Base-by-base conservation (phyloP, 2,888 invertebrate genomes). In the Erebia palarica region DNA sequence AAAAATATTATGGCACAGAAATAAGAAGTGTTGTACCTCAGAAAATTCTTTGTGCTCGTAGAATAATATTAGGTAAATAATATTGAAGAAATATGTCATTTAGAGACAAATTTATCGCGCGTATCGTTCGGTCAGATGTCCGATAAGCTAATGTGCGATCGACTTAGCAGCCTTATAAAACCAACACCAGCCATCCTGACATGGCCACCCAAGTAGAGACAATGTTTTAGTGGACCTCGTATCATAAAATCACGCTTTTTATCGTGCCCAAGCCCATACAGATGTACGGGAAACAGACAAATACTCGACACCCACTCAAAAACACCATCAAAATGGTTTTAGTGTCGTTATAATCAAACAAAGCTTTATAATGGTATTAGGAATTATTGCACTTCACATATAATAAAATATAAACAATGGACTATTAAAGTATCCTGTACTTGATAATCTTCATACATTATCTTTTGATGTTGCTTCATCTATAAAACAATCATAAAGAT, bases 241-340 rank as follows among this genome's bases (percentile, higher is more conserved):
- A 92, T 92, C 90, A 84, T 91, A 92, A 92, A 92, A 92, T 92
- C 92, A 89, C 78, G 79, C 84, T 87, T 90, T 90, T 91, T 92
- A 91, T 91, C 88, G 84, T 83, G 79, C 81, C 80, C 80, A 80
- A 81, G 83, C 82, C 81, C 83, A 82, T 87, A 84, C 82, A 83
- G 76, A 78, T 81, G 81, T 83, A 84, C 84, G 81, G 82, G 82
- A 84, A 88, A 85, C 82, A 81, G 85, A 86, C 83, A 87, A 86
- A 88, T 86, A 86, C 86, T 86, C 85, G 84, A 91, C 90, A 84
- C 90, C 90, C 88, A 90, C 91, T 86, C 85, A 65, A 79, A 75
- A 67, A 73, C 71, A 76, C 78, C 80, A 83, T 84, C 80, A 81
- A 82, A 76, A 82, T 27, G 80, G 80, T 86, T 87, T 80, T 88